phyloP scores from a whole-genome alignment of 2,888 invertebrate genomes.

The Drosophila pegasa region DNA sequence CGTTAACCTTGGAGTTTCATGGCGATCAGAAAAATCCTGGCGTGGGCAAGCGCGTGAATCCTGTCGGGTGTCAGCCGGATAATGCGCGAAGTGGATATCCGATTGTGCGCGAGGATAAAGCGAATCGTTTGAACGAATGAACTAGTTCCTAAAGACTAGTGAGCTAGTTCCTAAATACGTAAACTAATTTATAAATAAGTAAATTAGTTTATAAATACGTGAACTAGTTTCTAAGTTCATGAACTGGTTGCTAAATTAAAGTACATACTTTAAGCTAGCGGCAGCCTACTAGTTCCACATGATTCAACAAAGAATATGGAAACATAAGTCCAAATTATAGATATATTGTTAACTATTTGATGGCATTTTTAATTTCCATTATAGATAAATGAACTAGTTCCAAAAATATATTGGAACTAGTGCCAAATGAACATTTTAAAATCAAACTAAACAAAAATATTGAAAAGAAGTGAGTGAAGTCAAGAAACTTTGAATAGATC shows the following conservation, averaged over 20 bases:
- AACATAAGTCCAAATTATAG: no score
- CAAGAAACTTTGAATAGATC: no score
- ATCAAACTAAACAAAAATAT: no score
- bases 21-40: conserved; percentile 62
- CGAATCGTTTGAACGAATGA: conserved; percentile 5
- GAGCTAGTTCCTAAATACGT: not conserved
- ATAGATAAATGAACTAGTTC: not conserved
- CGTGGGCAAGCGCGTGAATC: not conserved
- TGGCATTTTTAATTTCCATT: no score
- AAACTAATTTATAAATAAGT: no score
- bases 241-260: no score
- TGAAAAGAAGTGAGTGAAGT: no score
- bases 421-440: no score
- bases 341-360: no score
- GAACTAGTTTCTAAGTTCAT: not conserved
- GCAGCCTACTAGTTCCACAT: no score
- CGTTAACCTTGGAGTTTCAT: conserved; percentile 93
- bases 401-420: not conserved
- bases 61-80: conserved; percentile 25
- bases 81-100: conserved; percentile 49
- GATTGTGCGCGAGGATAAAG: conserved; percentile 43
- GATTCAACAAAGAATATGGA: no score
- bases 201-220: not conserved
- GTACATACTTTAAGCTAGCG: no score
- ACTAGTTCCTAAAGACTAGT: not conserved